Base-by-base conservation (phyloP, 2,797 vertebrate species). In the Sebastes iracundus region DNA sequence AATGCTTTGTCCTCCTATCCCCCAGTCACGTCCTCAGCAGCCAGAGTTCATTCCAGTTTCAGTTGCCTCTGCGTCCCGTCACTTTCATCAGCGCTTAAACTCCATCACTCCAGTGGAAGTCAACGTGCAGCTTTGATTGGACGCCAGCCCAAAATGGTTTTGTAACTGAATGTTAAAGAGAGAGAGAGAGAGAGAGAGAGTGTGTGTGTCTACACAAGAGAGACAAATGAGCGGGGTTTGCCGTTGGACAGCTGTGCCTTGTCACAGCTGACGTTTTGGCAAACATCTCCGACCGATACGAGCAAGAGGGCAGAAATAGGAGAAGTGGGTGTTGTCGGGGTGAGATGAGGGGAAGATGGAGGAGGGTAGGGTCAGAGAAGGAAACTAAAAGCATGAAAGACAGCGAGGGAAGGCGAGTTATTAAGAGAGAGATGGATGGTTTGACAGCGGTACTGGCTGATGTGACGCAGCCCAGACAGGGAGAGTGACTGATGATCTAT, bases 401-500 rank as follows among this genome's bases (percentile, higher is more conserved):
- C 27, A 56, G 53, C 1, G 64, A 77, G 70, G 32, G 76, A 72
- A 58, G 27, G 79, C 11, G 27, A 32, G 77, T 28, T 72, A 52
- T 32, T 75, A 46, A 32, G 75, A 84, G 87, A 68, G 84, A 90
- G 92, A 92, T 80, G 86, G 91, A 90, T 88, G 80, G 83, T 78
- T 75, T 65, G 74, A 79, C 77, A 76, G 85, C 25, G 11, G 82
- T 70, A 72, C 69, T 35, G 85, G 79, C 32, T 79, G 87, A 91
- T 87, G 91, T 87, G 93, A 93, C 90, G 28, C 62, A 80, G 86
- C 81, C 88, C 90, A 91, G 92, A 90, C 93, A 88, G 88, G 38
- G 83, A 86, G 90, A 83, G 91, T 96, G 94, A 94, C 89, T 82
- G 93, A 95, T 94, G 94, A 87, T 86, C 85, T 71, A 67, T 67